Conservation (phyloP, 1,140 invertebrate species). For the Diorhabda carinulata region DNA sequence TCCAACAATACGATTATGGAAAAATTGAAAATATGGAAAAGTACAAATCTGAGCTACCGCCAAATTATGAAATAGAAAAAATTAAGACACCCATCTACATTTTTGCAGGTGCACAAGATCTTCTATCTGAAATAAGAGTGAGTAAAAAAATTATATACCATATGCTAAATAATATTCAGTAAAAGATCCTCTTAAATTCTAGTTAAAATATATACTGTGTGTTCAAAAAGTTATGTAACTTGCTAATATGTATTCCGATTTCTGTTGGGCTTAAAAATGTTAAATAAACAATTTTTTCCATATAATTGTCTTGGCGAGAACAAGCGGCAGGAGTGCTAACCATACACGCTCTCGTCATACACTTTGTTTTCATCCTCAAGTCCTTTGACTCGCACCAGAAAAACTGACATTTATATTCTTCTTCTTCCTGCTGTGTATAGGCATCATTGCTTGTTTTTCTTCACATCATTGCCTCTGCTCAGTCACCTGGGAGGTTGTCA, state of each 20-base stretch:
- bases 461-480: no score
- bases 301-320: no score
- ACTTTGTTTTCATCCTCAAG: no score
- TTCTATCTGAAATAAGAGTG: not conserved
- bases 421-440: no score
- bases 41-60: conserved; percentile 26
- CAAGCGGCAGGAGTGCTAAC: no score
- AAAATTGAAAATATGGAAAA: conserved; percentile 12
- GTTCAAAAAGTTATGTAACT: not conserved
- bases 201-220: not conserved
- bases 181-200: not conserved
- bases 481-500: no score
- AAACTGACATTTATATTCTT: no score
- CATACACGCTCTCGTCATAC: no score
- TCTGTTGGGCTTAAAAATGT: not conserved
- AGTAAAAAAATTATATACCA: not conserved
- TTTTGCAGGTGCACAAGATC: conserved; percentile 26
- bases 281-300: not conserved
- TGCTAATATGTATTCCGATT: not conserved
- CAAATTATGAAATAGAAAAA: conserved; percentile 28
- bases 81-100: conserved; percentile 29
- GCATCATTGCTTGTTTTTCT: no score
- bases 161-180: not conserved
- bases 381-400: no score
- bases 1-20: conserved; percentile 32